These are phyloP conservation scores for Brachionus sp. DNA, from an alignment of 1,140 invertebrate species.

Conservation along the genomic window DNA sequence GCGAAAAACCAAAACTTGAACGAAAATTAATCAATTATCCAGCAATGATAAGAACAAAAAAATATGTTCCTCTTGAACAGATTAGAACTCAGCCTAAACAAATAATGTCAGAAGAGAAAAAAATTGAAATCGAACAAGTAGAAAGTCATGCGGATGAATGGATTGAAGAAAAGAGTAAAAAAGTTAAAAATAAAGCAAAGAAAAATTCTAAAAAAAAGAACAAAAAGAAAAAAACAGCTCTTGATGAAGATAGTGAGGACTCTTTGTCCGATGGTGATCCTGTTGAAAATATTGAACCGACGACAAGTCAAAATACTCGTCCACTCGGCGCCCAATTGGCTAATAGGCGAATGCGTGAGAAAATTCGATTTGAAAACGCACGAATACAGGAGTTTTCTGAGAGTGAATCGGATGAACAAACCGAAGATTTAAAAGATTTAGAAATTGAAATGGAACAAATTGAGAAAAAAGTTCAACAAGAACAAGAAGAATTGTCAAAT, in stretches of 20 bases:
- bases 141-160: not conserved
- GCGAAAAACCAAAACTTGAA: not conserved
- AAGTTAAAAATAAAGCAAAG: not conserved
- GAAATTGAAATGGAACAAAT: slow-evolving; percentile 19
- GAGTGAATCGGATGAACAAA: not conserved
- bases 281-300: not conserved
- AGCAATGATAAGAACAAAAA: not conserved
- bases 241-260: not conserved
- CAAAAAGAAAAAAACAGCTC: not conserved
- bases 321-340: not conserved
- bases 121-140: not conserved
- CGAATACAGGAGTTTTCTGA: not conserved
- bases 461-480: slow-evolving; percentile 1
- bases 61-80: not conserved
- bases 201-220: not conserved
- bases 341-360: not conserved
- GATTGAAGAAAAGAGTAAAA: not conserved
- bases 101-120: not conserved
- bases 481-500: not conserved
- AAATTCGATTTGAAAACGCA: not conserved
- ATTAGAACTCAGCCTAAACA: not conserved
- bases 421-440: not conserved
- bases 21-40: slow-evolving; percentile 3
- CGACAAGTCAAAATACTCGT: not conserved
- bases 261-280: not conserved